phyloP scores from a whole-genome alignment of 23 tunicate species.

The Botrylloides violaceus region DNA sequence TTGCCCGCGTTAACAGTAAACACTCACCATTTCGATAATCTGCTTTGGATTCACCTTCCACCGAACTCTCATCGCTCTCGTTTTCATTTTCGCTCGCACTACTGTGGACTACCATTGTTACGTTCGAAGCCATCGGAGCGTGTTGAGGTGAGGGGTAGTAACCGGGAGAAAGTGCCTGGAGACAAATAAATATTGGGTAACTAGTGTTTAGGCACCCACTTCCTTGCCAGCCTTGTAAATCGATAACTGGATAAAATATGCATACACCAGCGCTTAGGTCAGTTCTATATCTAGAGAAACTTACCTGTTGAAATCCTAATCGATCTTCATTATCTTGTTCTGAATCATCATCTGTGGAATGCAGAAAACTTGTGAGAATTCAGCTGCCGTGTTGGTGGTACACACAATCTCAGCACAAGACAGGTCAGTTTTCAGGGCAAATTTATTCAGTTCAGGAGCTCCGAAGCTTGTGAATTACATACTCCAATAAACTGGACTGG shows the following conservation, averaged over 20 bases:
- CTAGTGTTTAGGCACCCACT: neutral
- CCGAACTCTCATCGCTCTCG: slow-evolving; percentile 8
- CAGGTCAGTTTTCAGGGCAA: too few species aligned
- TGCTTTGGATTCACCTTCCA: neutral
- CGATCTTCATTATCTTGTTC: neutral
- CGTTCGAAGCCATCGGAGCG: slow-evolving; percentile 47
- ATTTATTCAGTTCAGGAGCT: too few species aligned
- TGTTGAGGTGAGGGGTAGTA: slow-evolving; percentile 28
- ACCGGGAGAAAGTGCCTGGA: neutral
- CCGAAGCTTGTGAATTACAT: too few species aligned
- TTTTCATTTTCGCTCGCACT: slow-evolving; percentile 39
- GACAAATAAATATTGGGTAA: neutral
- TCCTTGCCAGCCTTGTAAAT: too few species aligned
- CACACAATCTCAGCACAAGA: neutral
- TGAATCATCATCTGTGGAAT: neutral
- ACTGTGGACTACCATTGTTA: slow-evolving; percentile 55
- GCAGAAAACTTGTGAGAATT: neutral
- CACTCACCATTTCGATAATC: slow-evolving; percentile 12
- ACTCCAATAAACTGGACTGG: too few species aligned
- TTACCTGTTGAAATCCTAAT: neutral
- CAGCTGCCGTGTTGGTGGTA: too few species aligned
- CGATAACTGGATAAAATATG: too few species aligned
- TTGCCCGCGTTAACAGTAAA: too few species aligned
- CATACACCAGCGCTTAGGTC: too few species aligned
- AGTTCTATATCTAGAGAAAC: neutral